phyloP scores from a whole-genome alignment of 64 coral and sea anemone species.

The Stichodactyla helianthus region DNA sequence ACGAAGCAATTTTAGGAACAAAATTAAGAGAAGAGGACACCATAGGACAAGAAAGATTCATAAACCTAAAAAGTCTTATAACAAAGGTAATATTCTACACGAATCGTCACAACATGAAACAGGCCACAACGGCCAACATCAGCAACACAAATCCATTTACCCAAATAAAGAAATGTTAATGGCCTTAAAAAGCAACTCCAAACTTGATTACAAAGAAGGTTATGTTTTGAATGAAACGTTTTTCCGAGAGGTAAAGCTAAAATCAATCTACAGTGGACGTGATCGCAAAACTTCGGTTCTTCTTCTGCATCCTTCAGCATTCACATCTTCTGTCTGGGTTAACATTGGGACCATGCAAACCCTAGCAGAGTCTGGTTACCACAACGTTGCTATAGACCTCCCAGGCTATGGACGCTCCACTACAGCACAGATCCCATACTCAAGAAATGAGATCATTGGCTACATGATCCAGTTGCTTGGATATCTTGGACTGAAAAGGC shows the following conservation, averaged over 20 bases:
- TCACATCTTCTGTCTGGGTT: conserved; percentile 60
- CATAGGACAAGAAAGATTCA: background rate
- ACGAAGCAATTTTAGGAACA: background rate
- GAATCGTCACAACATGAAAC: background rate
- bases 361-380: conserved; percentile 46
- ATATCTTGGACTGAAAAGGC: conserved; percentile 22
- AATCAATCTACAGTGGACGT: background rate
- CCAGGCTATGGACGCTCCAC: conserved; percentile 73
- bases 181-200: background rate
- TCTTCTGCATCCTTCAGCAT: conserved; percentile 44
- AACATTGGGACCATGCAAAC: conserved; percentile 70
- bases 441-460: conserved; percentile 42
- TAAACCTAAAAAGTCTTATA: background rate
- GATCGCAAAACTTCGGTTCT: conserved; percentile 27
- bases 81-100: background rate
- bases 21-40: background rate
- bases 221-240: conserved; percentile 48
- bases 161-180: conserved; percentile 6
- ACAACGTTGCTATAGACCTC: conserved; percentile 64
- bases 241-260: conserved; percentile 56
- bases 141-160: conserved; percentile 13
- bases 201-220: conserved; percentile 49
- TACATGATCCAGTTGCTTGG: conserved; percentile 58
- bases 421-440: conserved; percentile 61
- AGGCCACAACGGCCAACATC: background rate